Conservation (phyloP, 1,140 invertebrate genomes). For the Listronotus bonariensis region DNA sequence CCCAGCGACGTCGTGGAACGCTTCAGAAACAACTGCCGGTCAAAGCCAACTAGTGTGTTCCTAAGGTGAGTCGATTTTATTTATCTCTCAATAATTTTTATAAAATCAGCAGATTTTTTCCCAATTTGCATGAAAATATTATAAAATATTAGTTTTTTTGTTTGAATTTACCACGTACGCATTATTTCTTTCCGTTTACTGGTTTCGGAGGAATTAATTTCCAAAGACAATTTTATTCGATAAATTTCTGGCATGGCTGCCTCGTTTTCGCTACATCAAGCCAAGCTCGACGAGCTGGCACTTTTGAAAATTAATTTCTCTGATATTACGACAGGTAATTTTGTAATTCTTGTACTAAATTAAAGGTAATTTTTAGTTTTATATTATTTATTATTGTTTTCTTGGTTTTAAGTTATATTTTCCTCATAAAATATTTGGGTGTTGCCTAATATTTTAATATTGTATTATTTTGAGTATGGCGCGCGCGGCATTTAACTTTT, state of each 20-base stretch:
- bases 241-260: slow-evolving; percentile 44
- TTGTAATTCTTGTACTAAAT: slow-evolving; percentile 32
- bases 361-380: slow-evolving; percentile 41
- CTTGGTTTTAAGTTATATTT: slow-evolving; percentile 9
- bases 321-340: slow-evolving; percentile 17
- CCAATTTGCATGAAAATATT: slow-evolving; percentile 30
- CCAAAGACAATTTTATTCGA: slow-evolving; percentile 34
- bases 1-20: slow-evolving; percentile 41
- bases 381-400: slow-evolving; percentile 31
- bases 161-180: slow-evolving; percentile 36
- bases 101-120: slow-evolving; percentile 42
- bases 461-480: slow-evolving; percentile 52
- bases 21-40: slow-evolving; percentile 30
- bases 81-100: slow-evolving; percentile 44
- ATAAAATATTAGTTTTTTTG: slow-evolving; percentile 49
- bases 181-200: slow-evolving; percentile 19
- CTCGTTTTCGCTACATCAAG: slow-evolving; percentile 32
- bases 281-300: slow-evolving; percentile 15
- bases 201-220: slow-evolving; percentile 40
- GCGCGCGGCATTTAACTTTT: slow-evolving; percentile 43
- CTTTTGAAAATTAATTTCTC: slow-evolving; percentile 49
- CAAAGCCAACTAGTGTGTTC: slow-evolving; percentile 34
- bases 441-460: slow-evolving; percentile 50
- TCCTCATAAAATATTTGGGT: slow-evolving; percentile 48
- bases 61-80: slow-evolving; percentile 48